Evolutionary conservation across 1,140 invertebrate genomes (phyloP).

Genomic region (Scaptomyza graminum): DNA sequence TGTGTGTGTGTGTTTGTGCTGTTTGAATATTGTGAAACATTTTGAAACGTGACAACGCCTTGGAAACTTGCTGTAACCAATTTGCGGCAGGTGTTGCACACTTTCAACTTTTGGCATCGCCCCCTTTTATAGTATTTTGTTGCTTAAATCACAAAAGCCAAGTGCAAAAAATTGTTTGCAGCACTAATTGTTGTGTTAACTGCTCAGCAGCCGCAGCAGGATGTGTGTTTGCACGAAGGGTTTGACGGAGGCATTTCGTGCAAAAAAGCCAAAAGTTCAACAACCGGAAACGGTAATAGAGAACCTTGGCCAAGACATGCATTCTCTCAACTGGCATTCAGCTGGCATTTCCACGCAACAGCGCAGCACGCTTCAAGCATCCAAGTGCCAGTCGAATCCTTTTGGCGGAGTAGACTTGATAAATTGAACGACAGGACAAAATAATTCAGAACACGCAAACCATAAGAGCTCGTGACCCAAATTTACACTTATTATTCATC

Average conservation of each 20-base stretch:
- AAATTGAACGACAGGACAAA: slow-evolving; percentile 26
- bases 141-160: slow-evolving; percentile 32
- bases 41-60: slow-evolving; percentile 65
- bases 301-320: slow-evolving; percentile 18
- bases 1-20: neutral
- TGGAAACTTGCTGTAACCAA: slow-evolving; percentile 39
- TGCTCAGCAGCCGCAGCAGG: neutral
- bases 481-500: slow-evolving; percentile 23
- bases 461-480: slow-evolving; percentile 31
- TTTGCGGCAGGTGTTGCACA: slow-evolving; percentile 59
- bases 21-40: slow-evolving; percentile 59
- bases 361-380: slow-evolving; percentile 15
- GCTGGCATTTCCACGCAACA: slow-evolving; percentile 1
- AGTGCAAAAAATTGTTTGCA: slow-evolving; percentile 32
- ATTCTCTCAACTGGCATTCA: neutral
- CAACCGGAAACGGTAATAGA: neutral
- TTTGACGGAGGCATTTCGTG: slow-evolving; percentile 23
- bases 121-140: neutral
- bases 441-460: slow-evolving; percentile 45
- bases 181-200: slow-evolving; percentile 68
- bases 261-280: slow-evolving; percentile 8
- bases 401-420: slow-evolving; percentile 10
- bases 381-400: slow-evolving; percentile 2
- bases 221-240: neutral
- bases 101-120: slow-evolving; percentile 19